These are phyloP conservation scores for Mastacembelus armatus DNA, from an alignment of 2,797 vertebrate genomes.

Conservation along the genomic window DNA sequence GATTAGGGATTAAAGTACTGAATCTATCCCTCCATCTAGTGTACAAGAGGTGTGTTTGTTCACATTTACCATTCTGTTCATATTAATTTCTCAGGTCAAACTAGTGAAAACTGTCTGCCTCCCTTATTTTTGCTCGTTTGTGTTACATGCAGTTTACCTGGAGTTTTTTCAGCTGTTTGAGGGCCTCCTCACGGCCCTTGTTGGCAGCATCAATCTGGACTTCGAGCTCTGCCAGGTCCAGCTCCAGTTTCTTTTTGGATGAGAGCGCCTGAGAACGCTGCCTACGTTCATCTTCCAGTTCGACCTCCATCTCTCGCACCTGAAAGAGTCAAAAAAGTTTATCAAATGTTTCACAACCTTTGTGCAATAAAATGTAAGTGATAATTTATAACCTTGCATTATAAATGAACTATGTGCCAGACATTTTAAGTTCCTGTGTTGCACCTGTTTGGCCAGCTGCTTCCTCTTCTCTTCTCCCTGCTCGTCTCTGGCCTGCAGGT, in stretches of 20 bases:
- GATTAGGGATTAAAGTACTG: no score
- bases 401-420: background rate
- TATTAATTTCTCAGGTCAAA: background rate
- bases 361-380: no score
- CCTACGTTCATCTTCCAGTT: slow-evolving; percentile 94
- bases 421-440: slow-evolving; percentile 50
- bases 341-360: no score
- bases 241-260: slow-evolving; percentile 92
- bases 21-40: no score
- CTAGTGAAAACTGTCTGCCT: no score
- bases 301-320: slow-evolving; percentile 95
- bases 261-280: slow-evolving; percentile 91
- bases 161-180: slow-evolving; percentile 94
- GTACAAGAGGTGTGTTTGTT: no score
- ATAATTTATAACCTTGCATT: no score
- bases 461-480: slow-evolving; percentile 96
- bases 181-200: slow-evolving; percentile 94
- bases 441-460: slow-evolving; percentile 93
- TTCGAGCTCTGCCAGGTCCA: slow-evolving; percentile 91
- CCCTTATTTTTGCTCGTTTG: background rate
- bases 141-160: slow-evolving; percentile 85
- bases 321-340: slow-evolving; percentile 52
- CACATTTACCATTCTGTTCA: no score
- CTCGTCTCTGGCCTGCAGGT: slow-evolving; percentile 92
- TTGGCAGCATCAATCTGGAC: slow-evolving; percentile 90